A percentile compares a stretch with the other conserved stretches of the same genome.
Conservation (phyloP, 2,888 invertebrate genomes). For the Hypercompe scribonia region DNA sequence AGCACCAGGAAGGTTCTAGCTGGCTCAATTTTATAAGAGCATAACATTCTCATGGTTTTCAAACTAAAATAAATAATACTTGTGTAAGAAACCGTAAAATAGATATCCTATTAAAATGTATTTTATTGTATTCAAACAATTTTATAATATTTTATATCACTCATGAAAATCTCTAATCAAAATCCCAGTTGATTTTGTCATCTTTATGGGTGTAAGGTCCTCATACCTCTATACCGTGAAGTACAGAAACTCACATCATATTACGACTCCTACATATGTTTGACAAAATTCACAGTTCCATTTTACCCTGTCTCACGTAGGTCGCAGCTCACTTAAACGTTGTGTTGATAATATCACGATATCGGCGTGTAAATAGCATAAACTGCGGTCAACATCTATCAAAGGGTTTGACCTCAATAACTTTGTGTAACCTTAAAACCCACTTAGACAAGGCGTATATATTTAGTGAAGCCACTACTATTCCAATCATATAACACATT, state of each 20-base stretch:
- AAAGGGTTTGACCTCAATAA: conserved; percentile 21
- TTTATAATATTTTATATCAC: no score
- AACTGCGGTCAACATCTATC: conserved; percentile 15
- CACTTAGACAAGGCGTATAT: background rate
- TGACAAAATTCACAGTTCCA: background rate
- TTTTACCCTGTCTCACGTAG: background rate
- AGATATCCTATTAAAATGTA: no score
- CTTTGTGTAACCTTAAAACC: conserved; percentile 9
- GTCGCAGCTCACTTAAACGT: conserved; percentile 1
- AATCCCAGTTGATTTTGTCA: background rate
- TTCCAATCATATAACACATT: background rate
- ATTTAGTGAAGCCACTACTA: background rate
- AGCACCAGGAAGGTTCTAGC: no score
- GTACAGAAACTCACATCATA: background rate
- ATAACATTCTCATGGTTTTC: no score
- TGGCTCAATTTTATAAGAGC: no score
- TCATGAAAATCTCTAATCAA: background rate
- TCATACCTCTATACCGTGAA: background rate
- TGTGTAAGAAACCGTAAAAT: no score
- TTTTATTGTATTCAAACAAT: no score
- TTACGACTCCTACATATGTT: background rate
- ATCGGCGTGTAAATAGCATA: conserved; percentile 8
- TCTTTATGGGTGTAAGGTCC: background rate
- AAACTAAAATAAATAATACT: no score
- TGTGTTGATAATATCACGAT: conserved; percentile 11